These are phyloP conservation scores for Leucozona laternaria DNA, from an alignment of 2,888 invertebrate genomes.

Conservation along the genomic window DNA sequence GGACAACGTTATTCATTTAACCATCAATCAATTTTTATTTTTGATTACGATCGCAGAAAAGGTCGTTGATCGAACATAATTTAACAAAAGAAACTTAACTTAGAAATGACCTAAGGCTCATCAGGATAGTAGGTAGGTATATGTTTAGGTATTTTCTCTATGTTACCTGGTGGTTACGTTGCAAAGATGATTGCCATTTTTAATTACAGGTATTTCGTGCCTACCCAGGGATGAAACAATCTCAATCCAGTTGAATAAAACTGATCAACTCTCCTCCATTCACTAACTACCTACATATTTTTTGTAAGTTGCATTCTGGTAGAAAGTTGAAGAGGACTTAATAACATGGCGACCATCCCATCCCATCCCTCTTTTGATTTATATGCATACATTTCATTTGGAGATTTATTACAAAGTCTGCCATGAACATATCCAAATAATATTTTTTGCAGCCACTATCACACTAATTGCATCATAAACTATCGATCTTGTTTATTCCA, in stretches of 20 bases:
- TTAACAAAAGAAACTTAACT: constrained; percentile 12
- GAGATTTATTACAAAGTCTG: not conserved
- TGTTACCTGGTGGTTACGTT: not conserved
- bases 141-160: constrained; percentile 7
- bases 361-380: not conserved
- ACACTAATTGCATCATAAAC: constrained; percentile 41
- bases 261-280: not conserved
- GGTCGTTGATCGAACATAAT: constrained; percentile 58
- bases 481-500: not conserved
- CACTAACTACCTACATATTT: not conserved
- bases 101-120: constrained; percentile 23
- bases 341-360: not conserved
- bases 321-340: not conserved
- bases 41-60: constrained; percentile 51
- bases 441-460: not conserved
- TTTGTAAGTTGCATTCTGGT: not conserved
- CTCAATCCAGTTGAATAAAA: not conserved
- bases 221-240: not conserved
- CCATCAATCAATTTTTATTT: constrained; percentile 48
- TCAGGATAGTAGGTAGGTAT: not conserved
- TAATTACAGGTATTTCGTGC: not conserved
- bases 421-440: not conserved
- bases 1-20: constrained; percentile 44
- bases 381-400: not conserved
- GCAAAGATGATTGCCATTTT: not conserved